phyloP scores from a whole-genome alignment of 2,797 vertebrate genomes.

The Synanceia verrucosa region DNA sequence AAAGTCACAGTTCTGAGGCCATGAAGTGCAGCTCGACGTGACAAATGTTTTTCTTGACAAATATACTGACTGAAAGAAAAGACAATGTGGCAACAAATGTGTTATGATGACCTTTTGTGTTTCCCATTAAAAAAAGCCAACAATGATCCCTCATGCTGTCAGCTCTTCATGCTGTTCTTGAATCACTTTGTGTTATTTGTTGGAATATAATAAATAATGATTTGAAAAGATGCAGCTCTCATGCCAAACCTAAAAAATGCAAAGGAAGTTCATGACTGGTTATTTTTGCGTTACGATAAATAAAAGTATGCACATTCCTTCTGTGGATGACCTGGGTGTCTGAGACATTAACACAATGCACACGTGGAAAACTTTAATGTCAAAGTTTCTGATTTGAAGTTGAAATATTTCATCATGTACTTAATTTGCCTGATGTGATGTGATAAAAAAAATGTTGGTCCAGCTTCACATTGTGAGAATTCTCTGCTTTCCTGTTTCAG shows the following conservation, averaged over 20 bases:
- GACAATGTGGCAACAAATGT: background rate
- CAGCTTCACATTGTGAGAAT: background rate
- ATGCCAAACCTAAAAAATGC: constrained; percentile 54
- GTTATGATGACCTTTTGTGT: constrained; percentile 37
- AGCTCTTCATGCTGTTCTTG: constrained; percentile 19
- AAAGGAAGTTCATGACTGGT: constrained; percentile 50
- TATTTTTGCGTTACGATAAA: constrained; percentile 74
- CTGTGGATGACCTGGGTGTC: constrained; percentile 9
- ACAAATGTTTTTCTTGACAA: constrained; percentile 62
- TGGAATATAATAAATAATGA: constrained; percentile 58
- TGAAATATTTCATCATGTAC: background rate
- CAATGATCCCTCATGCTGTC: constrained; percentile 37
- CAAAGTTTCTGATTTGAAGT: background rate
- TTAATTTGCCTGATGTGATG: background rate
- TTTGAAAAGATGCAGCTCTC: constrained; percentile 55
- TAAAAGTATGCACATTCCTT: constrained; percentile 58
- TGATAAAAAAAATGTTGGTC: too few species aligned
- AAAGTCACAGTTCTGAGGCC: constrained; percentile 42
- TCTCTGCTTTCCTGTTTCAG: background rate
- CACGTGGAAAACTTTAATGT: background rate
- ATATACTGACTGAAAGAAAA: constrained; percentile 65
- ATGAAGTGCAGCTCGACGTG: constrained; percentile 48
- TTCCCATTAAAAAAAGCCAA: constrained; percentile 20
- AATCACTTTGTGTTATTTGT: constrained; percentile 58
- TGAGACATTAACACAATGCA: background rate